Conservation (phyloP, 2,797 vertebrate species). For the Spondyliosoma cantharus region DNA sequence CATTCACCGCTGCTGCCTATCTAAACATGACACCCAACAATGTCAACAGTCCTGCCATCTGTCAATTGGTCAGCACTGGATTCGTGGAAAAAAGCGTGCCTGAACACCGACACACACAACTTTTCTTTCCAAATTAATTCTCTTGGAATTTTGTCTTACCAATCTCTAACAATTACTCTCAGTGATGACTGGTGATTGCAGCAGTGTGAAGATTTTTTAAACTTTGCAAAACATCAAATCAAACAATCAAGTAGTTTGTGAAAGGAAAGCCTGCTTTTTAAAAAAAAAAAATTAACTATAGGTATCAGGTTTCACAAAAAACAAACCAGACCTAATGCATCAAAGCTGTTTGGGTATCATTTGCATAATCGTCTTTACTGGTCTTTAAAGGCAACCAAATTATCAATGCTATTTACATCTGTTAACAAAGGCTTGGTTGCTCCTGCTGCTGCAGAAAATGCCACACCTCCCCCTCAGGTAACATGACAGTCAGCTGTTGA, state of each 20-base stretch:
- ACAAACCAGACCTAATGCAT: too few relatives aligned
- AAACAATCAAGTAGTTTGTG: neutral
- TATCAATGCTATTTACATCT: neutral
- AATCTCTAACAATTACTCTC: neutral
- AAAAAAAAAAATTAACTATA: neutral
- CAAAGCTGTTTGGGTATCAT: neutral
- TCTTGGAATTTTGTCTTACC: too few relatives aligned
- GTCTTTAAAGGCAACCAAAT: neutral
- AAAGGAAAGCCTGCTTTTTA: neutral
- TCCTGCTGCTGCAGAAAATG: constrained; percentile 8
- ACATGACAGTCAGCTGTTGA: constrained; percentile 75
- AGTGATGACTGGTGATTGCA: neutral
- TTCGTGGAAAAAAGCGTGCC: constrained; percentile 10
- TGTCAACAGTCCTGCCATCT: constrained; percentile 60
- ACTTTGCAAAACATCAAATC: neutral
- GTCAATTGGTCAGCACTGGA: constrained; percentile 31
- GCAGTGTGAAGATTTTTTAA: neutral
- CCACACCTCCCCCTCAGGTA: constrained; percentile 69
- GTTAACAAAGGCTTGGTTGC: constrained; percentile 5
- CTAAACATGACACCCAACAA: constrained; percentile 68
- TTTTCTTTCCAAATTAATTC: neutral
- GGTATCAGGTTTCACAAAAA: neutral
- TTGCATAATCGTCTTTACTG: neutral
- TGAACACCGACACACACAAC: neutral
- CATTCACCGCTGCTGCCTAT: constrained; percentile 51